These are phyloP conservation scores for Pseudorasbora parva DNA, from an alignment of 2,113 vertebrate species.

Conservation along the genomic window DNA sequence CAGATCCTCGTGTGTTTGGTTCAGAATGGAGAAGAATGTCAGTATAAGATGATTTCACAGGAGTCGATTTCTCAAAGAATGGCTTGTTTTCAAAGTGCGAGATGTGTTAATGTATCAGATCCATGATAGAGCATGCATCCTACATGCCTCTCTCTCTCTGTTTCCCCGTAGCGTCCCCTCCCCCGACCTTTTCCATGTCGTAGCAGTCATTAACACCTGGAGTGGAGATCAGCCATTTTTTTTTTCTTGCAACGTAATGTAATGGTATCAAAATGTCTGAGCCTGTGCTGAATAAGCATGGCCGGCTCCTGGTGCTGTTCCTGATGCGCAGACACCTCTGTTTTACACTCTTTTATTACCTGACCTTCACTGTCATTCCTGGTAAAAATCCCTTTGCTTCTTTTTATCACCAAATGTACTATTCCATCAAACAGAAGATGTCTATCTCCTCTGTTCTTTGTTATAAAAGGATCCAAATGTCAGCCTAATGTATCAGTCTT, in stretches of 20 bases:
- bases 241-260: conserved; percentile 38
- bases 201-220: conserved; percentile 22
- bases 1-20: conserved; percentile 29
- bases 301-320: background rate
- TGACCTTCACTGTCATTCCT: background rate
- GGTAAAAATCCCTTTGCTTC: background rate
- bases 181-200: background rate
- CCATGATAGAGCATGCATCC: background rate
- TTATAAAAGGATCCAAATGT: conserved; percentile 2
- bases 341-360: conserved; percentile 14
- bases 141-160: background rate
- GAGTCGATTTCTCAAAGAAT: background rate
- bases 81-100: background rate
- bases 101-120: conserved; percentile 6
- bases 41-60: conserved; percentile 21
- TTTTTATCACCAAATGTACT: background rate
- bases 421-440: background rate
- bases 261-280: conserved; percentile 20
- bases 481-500: background rate
- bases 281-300: conserved; percentile 39
- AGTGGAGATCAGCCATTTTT: conserved; percentile 25
- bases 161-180: background rate
- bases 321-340: background rate
- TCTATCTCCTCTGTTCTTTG: background rate
- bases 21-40: conserved; percentile 35